Base-by-base conservation (phyloP, 2,888 invertebrate species). In the Epinotia ramella region DNA sequence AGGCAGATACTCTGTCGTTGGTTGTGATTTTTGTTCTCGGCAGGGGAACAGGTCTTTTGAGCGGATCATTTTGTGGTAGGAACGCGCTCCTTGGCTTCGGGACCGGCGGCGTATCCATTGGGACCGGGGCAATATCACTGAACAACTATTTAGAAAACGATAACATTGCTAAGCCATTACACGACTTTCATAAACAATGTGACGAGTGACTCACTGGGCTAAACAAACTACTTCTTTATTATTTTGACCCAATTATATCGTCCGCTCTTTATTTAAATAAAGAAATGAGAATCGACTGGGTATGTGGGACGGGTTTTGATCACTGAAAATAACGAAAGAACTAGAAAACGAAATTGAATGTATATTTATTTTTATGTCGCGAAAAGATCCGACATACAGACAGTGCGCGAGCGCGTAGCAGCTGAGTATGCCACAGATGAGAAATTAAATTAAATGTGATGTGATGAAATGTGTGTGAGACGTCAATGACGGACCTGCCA, bases 11-110 rank as follows among this genome's bases (percentile, higher is more conserved):
- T 71, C 87, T 87, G 5, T 92, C 93, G 78, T 82, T 84, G 73
- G 78, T 83, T n/a, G 78, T 76, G 4, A 89, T 77, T 78, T 88
- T 91, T 46, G 91, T 92, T 74, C 95, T 92, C 44, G 95, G 95
- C 46, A 95, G 90, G 16, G 95, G 95, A 13, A 95, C 90, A 1
- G 95, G 95, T 72, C 89, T 92, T 79, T 94, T 94, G 3, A 82
- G 76, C 49, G 89, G 84, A 67, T 89, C 88, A 78, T 82, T 85
- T 78, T 85, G 85, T 44, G 84, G 77, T 69, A 84, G 77, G 64
- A 87, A 81, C 56, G 88, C 84, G 76, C 86, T 90, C 78, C 93
- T 84, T 20, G 93, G 93, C 81, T 90, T 92, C n/a, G 93, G 93
- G 33, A 91, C 87, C n/a, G 93, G 93, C 57, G 92, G 91, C 57